Base-by-base conservation (phyloP, 2,888 invertebrate species). In the Drosophila kuntzei region DNA sequence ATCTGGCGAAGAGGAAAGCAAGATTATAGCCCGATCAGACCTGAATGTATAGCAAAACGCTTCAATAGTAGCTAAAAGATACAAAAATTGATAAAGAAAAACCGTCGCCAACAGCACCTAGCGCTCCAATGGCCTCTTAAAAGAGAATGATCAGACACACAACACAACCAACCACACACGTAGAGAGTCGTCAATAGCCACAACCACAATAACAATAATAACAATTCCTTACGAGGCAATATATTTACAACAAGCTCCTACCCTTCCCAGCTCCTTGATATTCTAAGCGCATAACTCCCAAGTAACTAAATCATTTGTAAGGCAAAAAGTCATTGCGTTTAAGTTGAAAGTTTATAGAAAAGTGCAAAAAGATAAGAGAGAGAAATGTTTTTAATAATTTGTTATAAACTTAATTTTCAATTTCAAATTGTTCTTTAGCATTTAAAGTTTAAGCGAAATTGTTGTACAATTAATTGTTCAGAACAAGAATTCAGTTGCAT, bases 281-380 rank as follows among this genome's bases (percentile, higher is more conserved):
- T 46, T 44, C 18, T 50, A 61, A 76, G 72, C 62, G 74, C 60
- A 73, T 64, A 75, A 61, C 54, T 63, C 59, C 62, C 72, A 76
- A 72, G 55, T 53, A 62, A 55, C 60, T 76, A 61, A 66, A 59
- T 62, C 64, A 68, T 64, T 67, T 63, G 72, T 75, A 62, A 88
- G 79, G 87, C 75, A 63, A 88, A 88, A 86, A 84, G 83, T 88
- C 83, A 84, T 84, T 87, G 84, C 76, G 76, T 84, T 73, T 87
- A 82, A 87, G 80, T 84, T 65, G 57, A 71, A 65, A 63, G 75
- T 76, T 66, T 62, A 69, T 34, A 34, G 20, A 22, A 73, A 64
- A 63, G 71, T 76, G 68, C 64, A 76, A 63, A 54, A 37, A 39
- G 20, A 59, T 34, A 54, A 76, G 55, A 41, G 41, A 32, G 27